These are phyloP conservation scores for Staurois parvus DNA, from an alignment of 2,797 vertebrate species.

Conservation along the genomic window DNA sequence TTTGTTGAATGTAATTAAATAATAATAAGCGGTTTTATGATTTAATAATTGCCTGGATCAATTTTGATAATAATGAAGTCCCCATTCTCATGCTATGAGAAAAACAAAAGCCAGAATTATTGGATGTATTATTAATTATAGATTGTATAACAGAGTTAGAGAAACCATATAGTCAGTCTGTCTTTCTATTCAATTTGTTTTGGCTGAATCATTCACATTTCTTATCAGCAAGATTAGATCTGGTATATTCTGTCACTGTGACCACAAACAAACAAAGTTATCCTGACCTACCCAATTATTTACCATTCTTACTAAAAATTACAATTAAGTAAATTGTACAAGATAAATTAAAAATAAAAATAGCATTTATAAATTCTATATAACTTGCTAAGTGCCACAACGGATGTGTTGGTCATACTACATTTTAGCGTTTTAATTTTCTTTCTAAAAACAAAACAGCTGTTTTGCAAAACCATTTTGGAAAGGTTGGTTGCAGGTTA, in stretches of 20 bases:
- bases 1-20: too few species aligned
- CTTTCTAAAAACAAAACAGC: neutral
- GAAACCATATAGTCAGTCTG: neutral
- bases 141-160: too few species aligned
- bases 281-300: conserved; percentile 52
- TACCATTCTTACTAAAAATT: conserved; percentile 13
- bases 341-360: neutral
- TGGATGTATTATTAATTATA: too few species aligned
- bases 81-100: too few species aligned
- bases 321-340: neutral
- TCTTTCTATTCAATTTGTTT: neutral
- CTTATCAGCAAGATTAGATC: conserved; percentile 39
- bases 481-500: conserved; percentile 66
- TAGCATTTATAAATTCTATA: neutral
- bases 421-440: neutral
- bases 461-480: conserved; percentile 48
- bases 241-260: conserved; percentile 67
- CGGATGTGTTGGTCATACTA: neutral
- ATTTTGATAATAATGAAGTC: too few species aligned
- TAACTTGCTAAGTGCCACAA: neutral
- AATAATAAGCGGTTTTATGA: too few species aligned
- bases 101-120: too few species aligned
- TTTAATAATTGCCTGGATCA: too few species aligned
- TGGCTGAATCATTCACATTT: conserved; percentile 7
- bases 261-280: conserved; percentile 66